A percentile compares a stretch with the other conserved stretches of the same genome.
Conservation (phyloP, 2,797 vertebrate species). For the Trachurus trachurus region DNA sequence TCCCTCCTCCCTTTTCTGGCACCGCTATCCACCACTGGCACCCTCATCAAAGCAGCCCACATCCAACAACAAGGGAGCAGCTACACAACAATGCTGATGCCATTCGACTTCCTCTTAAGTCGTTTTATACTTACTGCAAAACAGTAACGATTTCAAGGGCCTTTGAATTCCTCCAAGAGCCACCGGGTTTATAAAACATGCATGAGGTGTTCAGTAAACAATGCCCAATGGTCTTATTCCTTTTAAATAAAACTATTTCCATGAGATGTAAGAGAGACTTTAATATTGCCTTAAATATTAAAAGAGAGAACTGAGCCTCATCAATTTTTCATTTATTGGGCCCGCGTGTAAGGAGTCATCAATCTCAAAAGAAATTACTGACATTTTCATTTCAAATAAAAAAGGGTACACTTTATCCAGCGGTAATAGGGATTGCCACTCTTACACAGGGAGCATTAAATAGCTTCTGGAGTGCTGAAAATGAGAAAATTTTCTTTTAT, state of each 20-base stretch:
- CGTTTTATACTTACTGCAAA: conserved; percentile 88
- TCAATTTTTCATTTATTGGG: conserved; percentile 94
- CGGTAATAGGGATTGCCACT: conserved; percentile 88
- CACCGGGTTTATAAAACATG: conserved; percentile 88
- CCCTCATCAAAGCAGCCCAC: conserved; percentile 79
- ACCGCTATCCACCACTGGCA: conserved; percentile 71
- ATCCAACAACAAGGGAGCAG: conserved; percentile 81
- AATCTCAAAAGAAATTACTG: conserved; percentile 92
- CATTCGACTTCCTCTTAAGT: conserved; percentile 86
- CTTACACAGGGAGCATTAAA: conserved; percentile 83
- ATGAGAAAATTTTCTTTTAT: conserved; percentile 76
- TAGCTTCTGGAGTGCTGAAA: conserved; percentile 84
- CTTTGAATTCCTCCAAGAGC: conserved; percentile 87
- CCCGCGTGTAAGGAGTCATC: conserved; percentile 89
- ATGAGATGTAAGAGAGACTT: conserved; percentile 88
- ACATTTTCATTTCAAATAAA: conserved; percentile 93
- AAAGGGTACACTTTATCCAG: conserved; percentile 92
- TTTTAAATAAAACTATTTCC: conserved; percentile 92
- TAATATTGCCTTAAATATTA: conserved; percentile 94
- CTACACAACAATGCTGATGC: conserved; percentile 79
- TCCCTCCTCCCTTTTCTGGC: conserved; percentile 69
- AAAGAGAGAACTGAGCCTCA: conserved; percentile 91
- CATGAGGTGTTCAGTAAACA: conserved; percentile 91
- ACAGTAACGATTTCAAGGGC: conserved; percentile 87
- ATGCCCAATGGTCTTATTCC: conserved; percentile 91